phyloP scores from a whole-genome alignment of 2,888 invertebrate species.

The Prosopocoilus inquinatus region DNA sequence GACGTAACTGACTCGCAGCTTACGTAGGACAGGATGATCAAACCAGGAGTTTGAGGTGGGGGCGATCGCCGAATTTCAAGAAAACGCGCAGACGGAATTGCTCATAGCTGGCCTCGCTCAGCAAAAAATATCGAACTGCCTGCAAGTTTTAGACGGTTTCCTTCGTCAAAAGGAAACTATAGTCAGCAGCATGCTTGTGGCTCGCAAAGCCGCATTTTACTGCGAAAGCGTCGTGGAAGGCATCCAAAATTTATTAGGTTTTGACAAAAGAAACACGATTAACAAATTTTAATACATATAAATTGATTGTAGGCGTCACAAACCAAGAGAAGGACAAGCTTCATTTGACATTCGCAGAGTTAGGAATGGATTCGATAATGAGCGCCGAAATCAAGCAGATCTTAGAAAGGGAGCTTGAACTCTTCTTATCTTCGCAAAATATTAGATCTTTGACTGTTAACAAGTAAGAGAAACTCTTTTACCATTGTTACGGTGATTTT shows the following conservation, averaged over 20 bases:
- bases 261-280: neutral
- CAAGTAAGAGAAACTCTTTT: conserved; percentile 46
- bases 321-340: conserved; percentile 69
- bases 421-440: conserved; percentile 82
- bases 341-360: conserved; percentile 76
- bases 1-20: conserved; percentile 61
- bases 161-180: conserved; percentile 65
- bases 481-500: too few relatives aligned
- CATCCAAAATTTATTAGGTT: conserved; percentile 55
- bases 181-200: conserved; percentile 82
- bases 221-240: neutral
- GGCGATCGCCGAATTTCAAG: conserved; percentile 54
- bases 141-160: conserved; percentile 65
- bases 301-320: conserved; percentile 53
- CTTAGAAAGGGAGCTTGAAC: conserved; percentile 83
- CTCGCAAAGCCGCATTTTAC: conserved; percentile 68
- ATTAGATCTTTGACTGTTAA: conserved; percentile 78
- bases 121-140: conserved; percentile 64
- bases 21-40: conserved; percentile 52
- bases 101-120: conserved; percentile 62
- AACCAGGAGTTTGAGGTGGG: conserved; percentile 40
- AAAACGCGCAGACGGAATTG: conserved; percentile 10
- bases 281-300: neutral
- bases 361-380: conserved; percentile 98
- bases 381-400: conserved; percentile 95